Percentiles rank a stretch among this genome's conserved stretches.
Conservation (phyloP, 2,888 invertebrate genomes). For the Apamea monoglypha region DNA sequence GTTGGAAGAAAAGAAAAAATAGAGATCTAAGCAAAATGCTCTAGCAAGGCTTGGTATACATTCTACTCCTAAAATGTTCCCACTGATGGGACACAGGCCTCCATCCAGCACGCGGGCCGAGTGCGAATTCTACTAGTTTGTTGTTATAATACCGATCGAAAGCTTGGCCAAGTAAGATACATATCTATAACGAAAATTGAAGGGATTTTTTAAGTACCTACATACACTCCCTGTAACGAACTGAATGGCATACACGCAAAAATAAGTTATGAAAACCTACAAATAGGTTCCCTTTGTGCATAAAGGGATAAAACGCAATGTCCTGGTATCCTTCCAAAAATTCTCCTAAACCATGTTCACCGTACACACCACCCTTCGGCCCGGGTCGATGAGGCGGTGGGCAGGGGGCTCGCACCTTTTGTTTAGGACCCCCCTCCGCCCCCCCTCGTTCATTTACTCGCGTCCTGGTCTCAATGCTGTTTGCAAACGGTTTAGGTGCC, state of each 20-base stretch:
- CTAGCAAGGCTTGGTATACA: background rate
- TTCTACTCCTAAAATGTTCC: background rate
- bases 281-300: background rate
- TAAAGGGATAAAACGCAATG: background rate
- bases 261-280: background rate
- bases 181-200: background rate
- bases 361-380: constrained; percentile 74
- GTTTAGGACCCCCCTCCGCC: constrained; percentile 84
- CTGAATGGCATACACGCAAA: background rate
- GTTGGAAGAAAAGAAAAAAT: background rate
- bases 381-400: constrained; percentile 82
- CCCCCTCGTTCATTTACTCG: constrained; percentile 86
- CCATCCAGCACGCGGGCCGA: too few relatives aligned
- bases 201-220: too few relatives aligned
- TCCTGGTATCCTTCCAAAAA: background rate
- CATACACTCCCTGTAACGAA: background rate
- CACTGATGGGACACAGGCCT: too few relatives aligned
- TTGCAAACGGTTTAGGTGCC: constrained; percentile 89
- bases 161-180: background rate
- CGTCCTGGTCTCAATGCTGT: constrained; percentile 85
- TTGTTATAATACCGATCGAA: background rate
- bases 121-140: background rate
- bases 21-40: background rate
- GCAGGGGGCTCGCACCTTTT: constrained; percentile 87
- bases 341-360: constrained; percentile 66